Percentiles rank a stretch among this genome's conserved stretches.
Evolutionary conservation across 2,888 invertebrate species (phyloP).

Genomic region (Labia minor): DNA sequence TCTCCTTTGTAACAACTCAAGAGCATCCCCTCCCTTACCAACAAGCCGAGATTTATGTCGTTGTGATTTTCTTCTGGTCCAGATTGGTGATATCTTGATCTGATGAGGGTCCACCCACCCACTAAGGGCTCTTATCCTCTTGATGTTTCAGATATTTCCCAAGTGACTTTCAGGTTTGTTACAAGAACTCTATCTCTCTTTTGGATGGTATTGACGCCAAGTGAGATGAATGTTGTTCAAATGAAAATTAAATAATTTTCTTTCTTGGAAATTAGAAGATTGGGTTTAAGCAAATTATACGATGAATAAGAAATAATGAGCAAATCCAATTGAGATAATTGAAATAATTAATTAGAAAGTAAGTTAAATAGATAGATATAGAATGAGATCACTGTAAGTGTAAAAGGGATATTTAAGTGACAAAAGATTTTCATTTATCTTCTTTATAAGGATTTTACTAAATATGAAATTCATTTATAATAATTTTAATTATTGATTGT

Average conservation of each 20-base stretch:
- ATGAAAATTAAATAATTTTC: too few relatives aligned
- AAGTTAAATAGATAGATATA: neutral
- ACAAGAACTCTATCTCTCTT: neutral
- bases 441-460: too few relatives aligned
- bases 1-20: neutral
- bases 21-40: too few relatives aligned
- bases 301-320: neutral
- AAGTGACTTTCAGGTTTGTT: neutral
- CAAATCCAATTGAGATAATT: neutral
- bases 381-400: conserved; percentile 1
- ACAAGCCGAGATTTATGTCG: neutral
- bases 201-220: neutral
- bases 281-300: too few relatives aligned
- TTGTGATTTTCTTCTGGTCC: neutral
- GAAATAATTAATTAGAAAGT: neutral
- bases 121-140: neutral
- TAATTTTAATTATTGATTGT: too few relatives aligned
- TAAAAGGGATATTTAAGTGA: too few relatives aligned
- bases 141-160: neutral
- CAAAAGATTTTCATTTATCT: too few relatives aligned
- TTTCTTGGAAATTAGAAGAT: too few relatives aligned
- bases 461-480: too few relatives aligned
- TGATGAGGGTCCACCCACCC: neutral
- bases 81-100: neutral
- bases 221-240: neutral